Base-by-base conservation (phyloP, 2,113 vertebrate species). In the Tonatia bakeri region DNA sequence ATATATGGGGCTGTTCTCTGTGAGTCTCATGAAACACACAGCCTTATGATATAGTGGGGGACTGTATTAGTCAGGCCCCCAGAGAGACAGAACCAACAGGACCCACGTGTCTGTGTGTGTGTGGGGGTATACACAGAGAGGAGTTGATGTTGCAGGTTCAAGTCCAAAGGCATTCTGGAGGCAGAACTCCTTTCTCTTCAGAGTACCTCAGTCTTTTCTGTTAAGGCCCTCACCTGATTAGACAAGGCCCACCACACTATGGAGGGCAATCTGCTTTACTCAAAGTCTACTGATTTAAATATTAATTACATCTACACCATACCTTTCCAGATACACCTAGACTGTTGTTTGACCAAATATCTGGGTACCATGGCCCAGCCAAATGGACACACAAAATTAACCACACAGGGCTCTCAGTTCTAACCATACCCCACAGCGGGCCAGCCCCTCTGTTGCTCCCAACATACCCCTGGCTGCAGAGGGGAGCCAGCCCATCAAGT, bases 361-460 rank as follows among this genome's bases (percentile, higher is more conserved):
- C 19, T 83, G 70, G 64, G 22, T 54, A 7, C 15, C 26, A 3
- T 61, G 45, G n/a, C 24, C 38, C 28, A 61, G 80, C 19, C 69
- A 86, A 13, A 13, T 65, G 56, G 73, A n/a, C 67, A 22, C 26
- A 17, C 20, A 47, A 10, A 67, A 54, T 87, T 16, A 90, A 17
- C 36, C 12, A 13, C 47, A 31, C 9, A 14, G 56, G 7, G 31
- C 31, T 33, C 13, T 47, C 26, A 2, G 19, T 16, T 45, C 64
- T 36, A 47, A 50, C 67, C 20, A 0, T 0, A 19, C 31, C 50
- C 17, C 22, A 1, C 5, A 0, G 17, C 0, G 5, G 54, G 56
- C 43, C 1, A 14, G 36, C 33, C 38, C 28, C 69, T 15, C 64
- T 0, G 6, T 33, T 1, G 24, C 33, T 36, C 14, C 50, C 50